A percentile compares a stretch with the other conserved stretches of the same genome.
Evolutionary conservation across 2,113 vertebrate genomes (phyloP).

Genomic region (Telmatochromis sp.): DNA sequence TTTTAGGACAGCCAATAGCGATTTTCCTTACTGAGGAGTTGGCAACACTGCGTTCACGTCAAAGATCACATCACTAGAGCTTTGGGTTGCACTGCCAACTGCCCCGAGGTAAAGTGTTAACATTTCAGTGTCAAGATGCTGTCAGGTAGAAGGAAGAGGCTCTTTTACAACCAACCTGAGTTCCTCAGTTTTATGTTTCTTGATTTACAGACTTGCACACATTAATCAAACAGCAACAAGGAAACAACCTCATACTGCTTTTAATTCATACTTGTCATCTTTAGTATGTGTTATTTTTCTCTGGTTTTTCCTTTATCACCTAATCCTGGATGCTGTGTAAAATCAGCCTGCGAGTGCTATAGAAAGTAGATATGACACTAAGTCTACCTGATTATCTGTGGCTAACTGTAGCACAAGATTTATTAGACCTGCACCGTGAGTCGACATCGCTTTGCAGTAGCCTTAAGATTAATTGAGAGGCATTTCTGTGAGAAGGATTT

Average conservation of each 20-base stretch:
- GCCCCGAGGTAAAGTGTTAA: neutral
- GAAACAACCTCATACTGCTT: neutral
- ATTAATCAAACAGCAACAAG: neutral
- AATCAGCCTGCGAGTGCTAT: neutral
- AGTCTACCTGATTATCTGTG: constrained; percentile 11
- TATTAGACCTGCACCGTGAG: neutral
- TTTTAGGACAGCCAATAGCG: too few species aligned
- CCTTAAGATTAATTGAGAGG: constrained; percentile 25
- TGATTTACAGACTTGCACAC: neutral
- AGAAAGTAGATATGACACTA: neutral
- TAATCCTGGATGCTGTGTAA: neutral
- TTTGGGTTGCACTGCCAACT: neutral
- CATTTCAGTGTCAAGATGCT: neutral
- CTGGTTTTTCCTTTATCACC: neutral
- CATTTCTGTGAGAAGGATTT: neutral
- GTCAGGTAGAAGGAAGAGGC: neutral
- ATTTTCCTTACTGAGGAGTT: too few species aligned
- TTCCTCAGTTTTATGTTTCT: neutral
- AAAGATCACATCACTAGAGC: too few species aligned
- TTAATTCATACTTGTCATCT: neutral
- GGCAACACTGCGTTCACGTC: neutral
- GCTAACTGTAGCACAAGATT: constrained; percentile 16
- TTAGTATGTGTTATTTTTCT: neutral
- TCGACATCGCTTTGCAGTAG: neutral
- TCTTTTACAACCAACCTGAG: neutral